Evolutionary conservation across 2,113 vertebrate genomes (phyloP).

Genomic region (Tursiops truncatus): DNA sequence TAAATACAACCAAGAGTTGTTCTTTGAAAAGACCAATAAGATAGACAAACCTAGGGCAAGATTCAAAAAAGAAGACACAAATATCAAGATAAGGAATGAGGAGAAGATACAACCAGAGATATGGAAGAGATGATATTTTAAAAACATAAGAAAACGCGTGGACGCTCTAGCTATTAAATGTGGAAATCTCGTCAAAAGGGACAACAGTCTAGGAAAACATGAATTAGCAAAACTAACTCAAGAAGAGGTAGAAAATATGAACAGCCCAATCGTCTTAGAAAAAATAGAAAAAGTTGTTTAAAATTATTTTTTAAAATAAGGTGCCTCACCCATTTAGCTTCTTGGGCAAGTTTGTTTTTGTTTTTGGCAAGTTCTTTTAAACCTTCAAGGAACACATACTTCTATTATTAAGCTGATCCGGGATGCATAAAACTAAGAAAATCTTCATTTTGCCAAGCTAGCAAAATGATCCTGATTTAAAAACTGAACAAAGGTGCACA

Average conservation of each 20-base stretch:
- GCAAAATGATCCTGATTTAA: not conserved
- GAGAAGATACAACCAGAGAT: not conserved
- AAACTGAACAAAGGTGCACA: not conserved
- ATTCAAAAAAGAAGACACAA: not conserved
- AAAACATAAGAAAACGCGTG: not conserved
- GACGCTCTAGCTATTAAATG: not conserved
- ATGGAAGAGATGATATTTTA: not conserved
- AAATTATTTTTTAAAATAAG: not conserved
- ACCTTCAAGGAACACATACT: not conserved
- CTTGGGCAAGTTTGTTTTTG: not conserved
- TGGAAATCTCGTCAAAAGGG: not conserved
- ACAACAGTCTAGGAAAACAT: not conserved
- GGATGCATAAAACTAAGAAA: not conserved
- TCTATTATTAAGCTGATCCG: constrained; percentile 5
- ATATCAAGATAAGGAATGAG: not conserved
- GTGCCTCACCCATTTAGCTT: not conserved
- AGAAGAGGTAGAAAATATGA: constrained; percentile 37
- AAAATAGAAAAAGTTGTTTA: not conserved
- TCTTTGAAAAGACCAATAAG: constrained; percentile 39
- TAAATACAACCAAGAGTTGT: not conserved
- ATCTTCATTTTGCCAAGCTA: not conserved
- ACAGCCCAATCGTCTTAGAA: not conserved
- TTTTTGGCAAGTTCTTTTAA: constrained; percentile 9
- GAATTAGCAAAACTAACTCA: constrained; percentile 25
- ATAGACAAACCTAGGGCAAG: not conserved